Conservation (phyloP, 2,888 invertebrate species). For the Campoplex nolae region DNA sequence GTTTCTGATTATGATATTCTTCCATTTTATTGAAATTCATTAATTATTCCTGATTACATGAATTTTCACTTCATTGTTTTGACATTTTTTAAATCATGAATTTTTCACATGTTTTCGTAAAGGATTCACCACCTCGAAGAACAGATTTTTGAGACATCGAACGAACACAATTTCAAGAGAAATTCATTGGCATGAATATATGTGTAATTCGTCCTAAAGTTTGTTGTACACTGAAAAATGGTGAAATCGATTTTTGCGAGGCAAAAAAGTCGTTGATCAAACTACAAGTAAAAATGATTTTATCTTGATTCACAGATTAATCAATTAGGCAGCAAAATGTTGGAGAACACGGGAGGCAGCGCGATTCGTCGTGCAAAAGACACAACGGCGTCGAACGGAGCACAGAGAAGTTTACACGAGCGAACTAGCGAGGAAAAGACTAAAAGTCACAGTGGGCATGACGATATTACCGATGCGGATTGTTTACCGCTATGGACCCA, state of each 20-base stretch:
- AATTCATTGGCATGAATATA: background rate
- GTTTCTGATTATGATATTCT: too few relatives aligned
- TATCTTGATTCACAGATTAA: slow-evolving; percentile 76
- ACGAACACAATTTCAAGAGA: background rate
- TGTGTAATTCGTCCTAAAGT: background rate
- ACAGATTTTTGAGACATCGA: too few relatives aligned
- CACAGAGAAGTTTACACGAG: slow-evolving; percentile 70
- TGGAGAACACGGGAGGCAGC: slow-evolving; percentile 75
- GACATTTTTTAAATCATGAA: background rate
- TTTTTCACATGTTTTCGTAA: background rate
- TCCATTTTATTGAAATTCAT: too few relatives aligned
- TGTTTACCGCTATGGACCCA: slow-evolving; percentile 82
- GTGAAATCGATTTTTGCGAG: background rate
- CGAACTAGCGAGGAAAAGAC: slow-evolving; percentile 58
- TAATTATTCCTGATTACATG: too few relatives aligned
- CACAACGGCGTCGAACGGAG: slow-evolving; percentile 74
- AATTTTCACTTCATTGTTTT: too few relatives aligned
- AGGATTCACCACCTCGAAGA: too few relatives aligned
- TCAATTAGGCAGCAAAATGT: slow-evolving; percentile 78
- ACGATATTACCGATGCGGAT: slow-evolving; percentile 78
- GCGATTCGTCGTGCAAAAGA: slow-evolving; percentile 80
- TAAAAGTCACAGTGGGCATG: slow-evolving; percentile 62
- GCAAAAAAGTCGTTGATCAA: background rate
- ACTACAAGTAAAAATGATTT: slow-evolving; percentile 23
- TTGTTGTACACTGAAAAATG: background rate